phyloP scores from a whole-genome alignment of 2,888 invertebrate genomes.

The Sphecodes monilicornis region DNA sequence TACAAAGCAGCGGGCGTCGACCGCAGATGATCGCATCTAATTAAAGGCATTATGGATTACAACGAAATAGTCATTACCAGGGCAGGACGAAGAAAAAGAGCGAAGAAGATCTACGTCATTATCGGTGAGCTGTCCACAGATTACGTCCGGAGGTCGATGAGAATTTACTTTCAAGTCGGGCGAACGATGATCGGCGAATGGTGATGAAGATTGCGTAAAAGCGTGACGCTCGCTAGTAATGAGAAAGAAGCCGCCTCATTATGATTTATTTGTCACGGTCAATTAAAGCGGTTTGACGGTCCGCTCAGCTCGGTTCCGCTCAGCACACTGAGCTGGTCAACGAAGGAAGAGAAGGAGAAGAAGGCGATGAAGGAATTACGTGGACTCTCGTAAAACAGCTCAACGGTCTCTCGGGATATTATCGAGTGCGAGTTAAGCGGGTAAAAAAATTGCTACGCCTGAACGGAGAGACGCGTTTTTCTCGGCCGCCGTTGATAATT shows the following conservation, averaged over 20 bases:
- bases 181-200: constrained; percentile 56
- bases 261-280: constrained; percentile 75
- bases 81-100: constrained; percentile 24
- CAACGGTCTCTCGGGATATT: constrained; percentile 68
- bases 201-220: constrained; percentile 72
- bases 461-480: constrained; percentile 67
- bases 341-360: constrained; percentile 27
- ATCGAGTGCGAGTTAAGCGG: constrained; percentile 72
- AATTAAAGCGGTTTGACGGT: constrained; percentile 65
- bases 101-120: constrained; percentile 48
- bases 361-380: constrained; percentile 72
- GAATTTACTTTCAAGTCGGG: constrained; percentile 60
- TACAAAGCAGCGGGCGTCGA: neutral
- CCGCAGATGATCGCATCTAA: constrained; percentile 40
- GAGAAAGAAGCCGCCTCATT: constrained; percentile 73
- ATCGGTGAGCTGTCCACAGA: constrained; percentile 58
- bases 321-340: constrained; percentile 11
- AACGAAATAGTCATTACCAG: constrained; percentile 56
- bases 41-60: constrained; percentile 55
- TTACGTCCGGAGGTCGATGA: constrained; percentile 54
- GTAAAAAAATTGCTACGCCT: constrained; percentile 71
- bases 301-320: constrained; percentile 4
- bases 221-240: constrained; percentile 70
- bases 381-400: constrained; percentile 73
- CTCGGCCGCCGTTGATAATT: constrained; percentile 60